A percentile compares a stretch with the other conserved stretches of the same genome.
Evolutionary conservation across 23 tunicate genomes (phyloP).

Genomic region (Trididemnum clinides): DNA sequence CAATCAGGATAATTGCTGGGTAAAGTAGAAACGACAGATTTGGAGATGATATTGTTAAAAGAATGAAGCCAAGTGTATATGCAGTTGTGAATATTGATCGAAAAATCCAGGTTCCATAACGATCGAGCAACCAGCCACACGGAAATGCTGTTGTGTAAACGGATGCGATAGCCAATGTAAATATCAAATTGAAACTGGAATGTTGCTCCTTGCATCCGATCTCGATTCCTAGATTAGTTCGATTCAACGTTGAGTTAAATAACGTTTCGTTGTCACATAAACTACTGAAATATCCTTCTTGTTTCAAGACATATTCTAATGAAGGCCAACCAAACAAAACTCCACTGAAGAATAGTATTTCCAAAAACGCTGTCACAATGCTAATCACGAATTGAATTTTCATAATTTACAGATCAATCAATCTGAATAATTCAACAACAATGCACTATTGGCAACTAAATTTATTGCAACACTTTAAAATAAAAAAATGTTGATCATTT

Average conservation of each 20-base stretch:
- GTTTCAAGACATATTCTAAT: constrained; percentile 29
- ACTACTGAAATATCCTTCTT: constrained; percentile 56
- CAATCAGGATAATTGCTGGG: constrained; percentile 27
- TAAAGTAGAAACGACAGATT: constrained; percentile 38
- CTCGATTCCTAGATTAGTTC: no score
- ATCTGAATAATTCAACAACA: no score
- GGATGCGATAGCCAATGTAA: constrained; percentile 14
- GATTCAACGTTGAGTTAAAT: background rate
- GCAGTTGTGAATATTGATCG: constrained; percentile 10
- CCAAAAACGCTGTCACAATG: constrained; percentile 29
- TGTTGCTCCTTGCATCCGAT: constrained; percentile 9
- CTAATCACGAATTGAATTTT: background rate
- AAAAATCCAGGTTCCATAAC: constrained; percentile 59
- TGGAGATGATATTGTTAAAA: constrained; percentile 30
- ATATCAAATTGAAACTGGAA: constrained; percentile 38
- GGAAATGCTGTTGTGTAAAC: background rate
- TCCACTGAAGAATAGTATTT: constrained; percentile 42
- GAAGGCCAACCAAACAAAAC: constrained; percentile 65
- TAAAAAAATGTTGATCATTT: no score
- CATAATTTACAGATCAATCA: background rate
- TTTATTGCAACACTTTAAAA: no score
- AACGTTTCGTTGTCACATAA: background rate
- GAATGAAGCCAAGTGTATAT: constrained; percentile 23
- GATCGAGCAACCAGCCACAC: constrained; percentile 47
- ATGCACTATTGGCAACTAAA: no score